phyloP scores from a whole-genome alignment of 2,797 vertebrate species.

The Oophaga sylvatica region DNA sequence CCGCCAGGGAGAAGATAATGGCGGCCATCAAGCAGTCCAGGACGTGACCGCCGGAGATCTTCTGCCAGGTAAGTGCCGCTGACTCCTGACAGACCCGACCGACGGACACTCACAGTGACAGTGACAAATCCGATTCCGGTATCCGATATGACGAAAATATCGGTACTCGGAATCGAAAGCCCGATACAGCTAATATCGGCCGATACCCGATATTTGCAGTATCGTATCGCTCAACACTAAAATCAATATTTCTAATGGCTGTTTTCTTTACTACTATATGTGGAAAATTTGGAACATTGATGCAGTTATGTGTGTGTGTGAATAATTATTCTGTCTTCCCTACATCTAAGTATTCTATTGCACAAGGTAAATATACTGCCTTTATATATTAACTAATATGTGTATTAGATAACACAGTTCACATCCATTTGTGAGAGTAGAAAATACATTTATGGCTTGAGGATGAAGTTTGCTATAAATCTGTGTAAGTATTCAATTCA shows the following conservation, averaged over 20 bases:
- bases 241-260: not conserved
- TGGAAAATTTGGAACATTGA: not conserved
- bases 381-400: slow-evolving; percentile 32
- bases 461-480: slow-evolving; percentile 51
- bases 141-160: too few relatives aligned
- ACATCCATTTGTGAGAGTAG: slow-evolving; percentile 22
- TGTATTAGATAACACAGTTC: slow-evolving; percentile 30
- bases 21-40: too few relatives aligned
- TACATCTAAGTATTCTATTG: not conserved
- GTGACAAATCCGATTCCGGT: too few relatives aligned
- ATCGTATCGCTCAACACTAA: not conserved
- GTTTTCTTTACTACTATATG: not conserved
- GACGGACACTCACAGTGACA: too few relatives aligned
- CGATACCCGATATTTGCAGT: too few relatives aligned
- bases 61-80: too few relatives aligned
- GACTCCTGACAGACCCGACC: too few relatives aligned
- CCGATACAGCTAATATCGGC: too few relatives aligned
- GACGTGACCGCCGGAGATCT: too few relatives aligned
- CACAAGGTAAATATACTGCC: slow-evolving; percentile 9
- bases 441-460: slow-evolving; percentile 42
- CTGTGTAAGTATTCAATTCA: slow-evolving; percentile 45
- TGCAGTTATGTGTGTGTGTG: not conserved
- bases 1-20: too few relatives aligned
- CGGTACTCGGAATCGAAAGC: too few relatives aligned
- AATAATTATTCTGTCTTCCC: not conserved